A percentile compares a stretch with the other conserved stretches of the same genome.
Evolutionary conservation across 2,113 vertebrate species (phyloP).

Genomic region (Typhlomys cinereus): DNA sequence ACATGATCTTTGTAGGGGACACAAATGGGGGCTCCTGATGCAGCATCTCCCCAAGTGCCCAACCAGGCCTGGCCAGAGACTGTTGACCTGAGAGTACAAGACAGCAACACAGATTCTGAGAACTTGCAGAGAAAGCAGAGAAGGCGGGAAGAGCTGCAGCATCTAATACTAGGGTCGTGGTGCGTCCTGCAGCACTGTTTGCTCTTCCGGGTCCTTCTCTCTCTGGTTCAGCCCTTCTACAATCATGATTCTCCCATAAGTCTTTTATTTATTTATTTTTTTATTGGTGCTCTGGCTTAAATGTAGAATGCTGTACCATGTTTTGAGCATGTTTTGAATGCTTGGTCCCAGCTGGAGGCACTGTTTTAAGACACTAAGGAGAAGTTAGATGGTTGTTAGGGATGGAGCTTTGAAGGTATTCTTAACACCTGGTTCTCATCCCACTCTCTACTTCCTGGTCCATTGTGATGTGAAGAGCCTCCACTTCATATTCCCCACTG

Average conservation of each 20-base stretch:
- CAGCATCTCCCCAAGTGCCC: background rate
- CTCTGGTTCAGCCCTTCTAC: background rate
- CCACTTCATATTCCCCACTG: background rate
- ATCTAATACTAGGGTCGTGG: too few relatives aligned
- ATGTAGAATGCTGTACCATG: background rate
- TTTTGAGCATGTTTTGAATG: background rate
- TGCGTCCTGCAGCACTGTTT: background rate
- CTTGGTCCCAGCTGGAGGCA: background rate
- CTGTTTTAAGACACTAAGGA: background rate
- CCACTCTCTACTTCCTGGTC: background rate
- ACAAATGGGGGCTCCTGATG: background rate
- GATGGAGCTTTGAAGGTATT: background rate
- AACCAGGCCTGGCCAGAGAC: background rate
- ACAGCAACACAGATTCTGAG: background rate
- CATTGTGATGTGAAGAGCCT: background rate
- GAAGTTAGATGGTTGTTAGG: background rate
- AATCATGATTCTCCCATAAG: background rate
- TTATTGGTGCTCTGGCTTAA: background rate
- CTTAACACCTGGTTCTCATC: background rate
- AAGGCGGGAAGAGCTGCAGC: background rate
- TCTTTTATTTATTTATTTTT: background rate
- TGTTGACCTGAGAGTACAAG: background rate
- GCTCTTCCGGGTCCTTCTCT: background rate
- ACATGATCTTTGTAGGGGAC: background rate
- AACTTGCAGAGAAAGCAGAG: background rate